Evolutionary conservation across 1,140 invertebrate genomes (phyloP).

Genomic region (Drosophila auraria): DNA sequence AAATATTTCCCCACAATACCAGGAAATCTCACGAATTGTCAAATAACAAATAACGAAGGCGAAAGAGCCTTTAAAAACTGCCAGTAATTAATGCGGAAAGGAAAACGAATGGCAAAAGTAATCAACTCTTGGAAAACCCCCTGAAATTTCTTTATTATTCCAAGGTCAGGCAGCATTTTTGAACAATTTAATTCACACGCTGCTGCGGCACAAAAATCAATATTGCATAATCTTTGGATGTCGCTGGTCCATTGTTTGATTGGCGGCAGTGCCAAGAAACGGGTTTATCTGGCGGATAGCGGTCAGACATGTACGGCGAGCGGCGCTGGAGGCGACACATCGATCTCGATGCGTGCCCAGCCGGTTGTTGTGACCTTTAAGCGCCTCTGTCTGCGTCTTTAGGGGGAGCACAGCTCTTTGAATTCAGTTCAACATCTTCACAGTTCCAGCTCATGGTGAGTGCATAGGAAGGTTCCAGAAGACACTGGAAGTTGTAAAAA

Average conservation of each 20-base stretch:
- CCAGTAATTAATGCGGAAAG: slow-evolving; percentile 7
- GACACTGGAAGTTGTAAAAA: not conserved
- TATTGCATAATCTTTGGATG: slow-evolving; percentile 72
- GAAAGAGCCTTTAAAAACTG: slow-evolving; percentile 16
- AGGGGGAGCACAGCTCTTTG: slow-evolving; percentile 35
- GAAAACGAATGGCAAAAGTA: slow-evolving; percentile 16
- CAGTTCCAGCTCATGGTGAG: not conserved
- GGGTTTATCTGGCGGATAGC: slow-evolving; percentile 51
- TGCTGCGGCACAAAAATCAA: slow-evolving; percentile 41
- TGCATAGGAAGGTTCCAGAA: not conserved
- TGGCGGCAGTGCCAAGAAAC: slow-evolving; percentile 50
- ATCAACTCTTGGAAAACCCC: slow-evolving; percentile 7
- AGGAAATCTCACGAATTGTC: slow-evolving; percentile 55
- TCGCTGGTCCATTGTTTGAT: slow-evolving; percentile 38
- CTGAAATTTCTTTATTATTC: slow-evolving; percentile 46
- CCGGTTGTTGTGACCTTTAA: slow-evolving; percentile 77
- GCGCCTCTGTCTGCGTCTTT: slow-evolving; percentile 59
- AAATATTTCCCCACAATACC: slow-evolving; percentile 56
- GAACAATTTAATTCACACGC: slow-evolving; percentile 68
- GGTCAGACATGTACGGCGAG: slow-evolving; percentile 27
- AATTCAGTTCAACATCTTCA: slow-evolving; percentile 44
- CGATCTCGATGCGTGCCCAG: slow-evolving; percentile 61
- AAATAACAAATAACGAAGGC: not conserved
- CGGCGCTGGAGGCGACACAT: slow-evolving; percentile 19
- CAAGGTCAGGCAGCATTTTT: slow-evolving; percentile 59